Percentiles rank a stretch among this genome's conserved stretches.
Evolutionary conservation across 2,888 invertebrate species (phyloP).

Genomic region (Gandaritis pyraliata): DNA sequence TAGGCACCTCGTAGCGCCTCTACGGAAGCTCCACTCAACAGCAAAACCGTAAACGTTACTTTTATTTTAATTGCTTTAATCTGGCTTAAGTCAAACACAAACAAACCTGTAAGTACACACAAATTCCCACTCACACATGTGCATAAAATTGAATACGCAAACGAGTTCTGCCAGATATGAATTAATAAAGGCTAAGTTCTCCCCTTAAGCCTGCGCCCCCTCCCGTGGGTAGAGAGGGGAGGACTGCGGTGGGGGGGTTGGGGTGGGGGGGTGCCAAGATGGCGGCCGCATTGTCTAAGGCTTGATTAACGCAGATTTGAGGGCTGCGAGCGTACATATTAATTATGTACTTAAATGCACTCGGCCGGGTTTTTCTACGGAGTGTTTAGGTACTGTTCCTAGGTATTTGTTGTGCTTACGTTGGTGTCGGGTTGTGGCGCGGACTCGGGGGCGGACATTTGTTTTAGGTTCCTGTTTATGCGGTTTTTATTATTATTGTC

Average conservation of each 20-base stretch:
- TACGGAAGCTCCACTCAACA: slow-evolving; percentile 34
- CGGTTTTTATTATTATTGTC: too few relatives aligned
- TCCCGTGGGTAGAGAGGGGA: slow-evolving; percentile 41
- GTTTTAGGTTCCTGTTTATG: too few relatives aligned
- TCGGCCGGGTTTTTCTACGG: slow-evolving; percentile 45
- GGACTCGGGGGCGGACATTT: not conserved
- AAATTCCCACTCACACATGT: slow-evolving; percentile 44
- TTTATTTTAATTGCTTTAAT: slow-evolving; percentile 23
- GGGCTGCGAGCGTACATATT: slow-evolving; percentile 77
- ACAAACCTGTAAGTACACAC: slow-evolving; percentile 26
- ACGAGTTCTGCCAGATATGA: slow-evolving; percentile 60
- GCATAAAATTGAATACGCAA: slow-evolving; percentile 57
- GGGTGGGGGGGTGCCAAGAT: slow-evolving; percentile 62
- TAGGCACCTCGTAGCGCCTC: slow-evolving; percentile 49
- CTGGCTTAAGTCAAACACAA: slow-evolving; percentile 23
- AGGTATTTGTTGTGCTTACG: slow-evolving; percentile 55
- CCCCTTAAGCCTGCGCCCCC: slow-evolving; percentile 58
- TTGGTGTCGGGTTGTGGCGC: slow-evolving; percentile 37
- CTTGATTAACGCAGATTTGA: slow-evolving; percentile 79
- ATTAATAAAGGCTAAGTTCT: slow-evolving; percentile 66
- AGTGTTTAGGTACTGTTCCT: slow-evolving; percentile 43
- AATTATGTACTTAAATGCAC: slow-evolving; percentile 76
- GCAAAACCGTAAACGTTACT: slow-evolving; percentile 24
- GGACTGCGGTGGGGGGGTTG: slow-evolving; percentile 36
- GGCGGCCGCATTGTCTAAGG: slow-evolving; percentile 80